phyloP scores from a whole-genome alignment of 2,888 invertebrate species.

The Epirrhoe alternata region DNA sequence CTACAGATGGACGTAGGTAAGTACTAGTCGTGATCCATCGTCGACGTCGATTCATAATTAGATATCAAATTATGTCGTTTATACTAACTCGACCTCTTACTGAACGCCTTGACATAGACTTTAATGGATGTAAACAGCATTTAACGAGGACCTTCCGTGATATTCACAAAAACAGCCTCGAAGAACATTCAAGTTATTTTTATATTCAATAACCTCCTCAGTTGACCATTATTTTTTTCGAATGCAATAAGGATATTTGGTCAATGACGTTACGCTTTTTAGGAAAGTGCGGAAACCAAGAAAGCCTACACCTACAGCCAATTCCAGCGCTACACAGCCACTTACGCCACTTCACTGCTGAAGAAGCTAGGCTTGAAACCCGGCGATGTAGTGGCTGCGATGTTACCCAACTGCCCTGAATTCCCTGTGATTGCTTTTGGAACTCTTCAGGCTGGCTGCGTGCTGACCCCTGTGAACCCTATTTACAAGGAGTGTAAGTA shows the following conservation, averaged over 20 bases:
- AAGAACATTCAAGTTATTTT: background rate
- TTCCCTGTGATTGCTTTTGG: constrained; percentile 88
- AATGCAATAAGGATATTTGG: background rate
- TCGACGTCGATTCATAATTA: too few species aligned
- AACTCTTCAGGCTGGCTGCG: constrained; percentile 88
- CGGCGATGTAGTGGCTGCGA: constrained; percentile 88
- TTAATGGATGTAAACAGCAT: background rate
- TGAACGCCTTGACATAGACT: background rate
- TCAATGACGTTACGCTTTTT: constrained; percentile 33
- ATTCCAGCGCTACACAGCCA: constrained; percentile 83
- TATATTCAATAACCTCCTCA: background rate
- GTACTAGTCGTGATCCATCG: too few species aligned
- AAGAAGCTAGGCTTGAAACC: constrained; percentile 86
- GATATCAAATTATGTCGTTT: background rate
- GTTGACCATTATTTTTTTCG: background rate
- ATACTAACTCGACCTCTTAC: background rate
- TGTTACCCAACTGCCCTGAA: constrained; percentile 91
- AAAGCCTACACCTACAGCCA: constrained; percentile 74
- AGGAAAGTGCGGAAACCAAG: constrained; percentile 78
- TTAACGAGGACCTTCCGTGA: background rate
- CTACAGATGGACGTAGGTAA: too few species aligned
- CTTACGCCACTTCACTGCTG: constrained; percentile 87
- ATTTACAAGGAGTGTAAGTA: constrained; percentile 73
- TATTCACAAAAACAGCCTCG: background rate
- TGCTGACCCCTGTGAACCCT: constrained; percentile 91